Conservation (phyloP, 2,888 invertebrate species). For the Junonia oenone region DNA sequence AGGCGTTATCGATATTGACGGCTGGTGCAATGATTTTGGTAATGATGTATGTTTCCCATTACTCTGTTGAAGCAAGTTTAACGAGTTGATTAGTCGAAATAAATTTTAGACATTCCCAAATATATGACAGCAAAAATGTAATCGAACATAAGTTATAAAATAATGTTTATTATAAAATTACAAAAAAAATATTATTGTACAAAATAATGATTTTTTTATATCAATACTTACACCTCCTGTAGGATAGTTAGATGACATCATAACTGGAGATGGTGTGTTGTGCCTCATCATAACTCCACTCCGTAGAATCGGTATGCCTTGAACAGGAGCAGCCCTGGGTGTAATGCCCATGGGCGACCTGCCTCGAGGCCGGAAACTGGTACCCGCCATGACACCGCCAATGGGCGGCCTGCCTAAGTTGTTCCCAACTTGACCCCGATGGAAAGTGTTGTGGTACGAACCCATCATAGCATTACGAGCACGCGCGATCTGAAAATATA, state of each 20-base stretch:
- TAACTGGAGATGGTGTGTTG: constrained; percentile 55
- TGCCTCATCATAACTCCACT: constrained; percentile 82
- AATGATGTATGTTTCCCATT: constrained; percentile 35
- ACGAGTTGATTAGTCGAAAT: no score
- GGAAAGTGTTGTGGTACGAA: constrained; percentile 52
- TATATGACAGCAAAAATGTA: no score
- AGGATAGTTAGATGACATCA: constrained; percentile 9
- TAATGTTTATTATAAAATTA: no score
- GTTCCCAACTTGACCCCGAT: constrained; percentile 59
- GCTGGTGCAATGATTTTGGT: constrained; percentile 78
- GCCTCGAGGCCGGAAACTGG: constrained; percentile 47
- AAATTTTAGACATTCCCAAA: no score
- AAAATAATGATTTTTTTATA: no score
- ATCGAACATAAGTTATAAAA: no score
- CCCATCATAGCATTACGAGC: constrained; percentile 55
- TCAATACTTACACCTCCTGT: constrained; percentile 14
- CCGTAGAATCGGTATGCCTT: constrained; percentile 48
- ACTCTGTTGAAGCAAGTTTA: constrained; percentile 46
- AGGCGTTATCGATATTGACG: constrained; percentile 91
- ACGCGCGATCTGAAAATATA: constrained; percentile 44
- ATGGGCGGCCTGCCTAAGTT: constrained; percentile 44
- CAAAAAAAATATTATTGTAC: no score
- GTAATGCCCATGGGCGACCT: constrained; percentile 45
- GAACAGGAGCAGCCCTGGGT: constrained; percentile 40
- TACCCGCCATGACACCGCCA: constrained; percentile 34